Evolutionary conservation across 2,888 invertebrate genomes (phyloP), one percentile per base, ranked within the genome.

Genomic region (Branchellion lobata): DNA sequence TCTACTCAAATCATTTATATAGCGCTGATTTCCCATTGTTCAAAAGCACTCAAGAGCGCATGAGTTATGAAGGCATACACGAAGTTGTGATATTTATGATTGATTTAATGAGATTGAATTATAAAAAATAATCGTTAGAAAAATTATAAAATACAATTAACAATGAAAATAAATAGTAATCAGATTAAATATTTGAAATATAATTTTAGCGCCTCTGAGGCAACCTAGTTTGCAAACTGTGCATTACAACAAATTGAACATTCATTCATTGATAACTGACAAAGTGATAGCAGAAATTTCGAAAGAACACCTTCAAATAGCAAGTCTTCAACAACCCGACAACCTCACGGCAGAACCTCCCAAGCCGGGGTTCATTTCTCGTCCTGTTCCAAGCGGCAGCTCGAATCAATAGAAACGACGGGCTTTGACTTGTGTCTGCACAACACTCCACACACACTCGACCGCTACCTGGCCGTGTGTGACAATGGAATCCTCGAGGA

Each of bases 401-500:
- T 69, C 27, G 33, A 21, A 5, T 3, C 3, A 14, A 8, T 69
- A 14, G 29, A 18, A 34, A 69, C 5, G 5, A 69, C 3, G 24
- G 76, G 76, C 53, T 31, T 61, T 21, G 76, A 61, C 34, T 29
- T 76, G 11, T 76, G 76, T 34, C 65, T 76, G 36, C 51, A 57
- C n/a, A 51, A 76, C 76, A 21, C 61, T 14, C 76, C 76, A n/a
- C 24, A 29, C 8, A 31, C 18, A 11, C n/a, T 33, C 3, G n/a
- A 61, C 34, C n/a, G 61, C 8, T 33, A 61, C 40, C 24, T 33
- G 24, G n/a, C 76, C 5, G 65, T 76, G 24, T 76, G 76, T 61
- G 65, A 36, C 33, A 76, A 76, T 57, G 76, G 76, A 29, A 61
- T 76, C 3, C 33, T 76, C 8, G 76, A 76, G 51, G n/a, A 21